These are phyloP conservation scores for Phortica okadai DNA, from an alignment of 2,888 invertebrate species.

Conservation along the genomic window DNA sequence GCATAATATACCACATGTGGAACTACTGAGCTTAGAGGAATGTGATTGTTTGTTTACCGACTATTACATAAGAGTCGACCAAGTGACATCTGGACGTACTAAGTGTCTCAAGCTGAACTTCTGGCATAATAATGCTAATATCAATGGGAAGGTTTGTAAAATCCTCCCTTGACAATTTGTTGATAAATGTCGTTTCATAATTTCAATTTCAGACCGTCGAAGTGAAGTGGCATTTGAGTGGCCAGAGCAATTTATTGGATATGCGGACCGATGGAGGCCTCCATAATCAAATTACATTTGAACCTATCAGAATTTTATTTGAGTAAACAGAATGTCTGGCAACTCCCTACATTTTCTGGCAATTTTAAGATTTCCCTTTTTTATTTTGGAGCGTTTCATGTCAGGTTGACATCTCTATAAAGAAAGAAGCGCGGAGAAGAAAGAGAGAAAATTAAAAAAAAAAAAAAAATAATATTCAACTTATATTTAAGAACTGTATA, in stretches of 20 bases:
- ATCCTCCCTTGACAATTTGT: not conserved
- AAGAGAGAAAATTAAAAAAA: slow-evolving; percentile 18
- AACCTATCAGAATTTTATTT: slow-evolving; percentile 23
- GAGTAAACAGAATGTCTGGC: not conserved
- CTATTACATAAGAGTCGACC: slow-evolving; percentile 41
- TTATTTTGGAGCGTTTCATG: not conserved
- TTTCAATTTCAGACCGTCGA: slow-evolving; percentile 32
- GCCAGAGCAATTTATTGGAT: slow-evolving; percentile 5
- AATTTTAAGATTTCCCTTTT: too few species aligned
- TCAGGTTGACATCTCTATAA: slow-evolving; percentile 3
- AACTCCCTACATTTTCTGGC: not conserved
- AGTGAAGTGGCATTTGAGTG: slow-evolving; percentile 17
- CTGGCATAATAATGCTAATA: slow-evolving; percentile 35
- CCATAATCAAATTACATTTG: slow-evolving; percentile 9
- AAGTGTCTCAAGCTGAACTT: slow-evolving; percentile 44
- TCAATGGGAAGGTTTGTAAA: slow-evolving; percentile 37
- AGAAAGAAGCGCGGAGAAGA: slow-evolving; percentile 25
- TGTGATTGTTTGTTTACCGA: slow-evolving; percentile 47
- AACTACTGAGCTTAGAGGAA: slow-evolving; percentile 51
- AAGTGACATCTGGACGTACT: slow-evolving; percentile 38
- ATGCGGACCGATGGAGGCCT: not conserved
- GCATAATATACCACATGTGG: slow-evolving; percentile 37
- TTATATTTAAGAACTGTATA: slow-evolving; percentile 3
- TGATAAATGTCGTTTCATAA: not conserved
- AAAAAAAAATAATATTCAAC: not conserved